phyloP scores from a whole-genome alignment of 2,113 vertebrate species.

The Cisticola juncidis region DNA sequence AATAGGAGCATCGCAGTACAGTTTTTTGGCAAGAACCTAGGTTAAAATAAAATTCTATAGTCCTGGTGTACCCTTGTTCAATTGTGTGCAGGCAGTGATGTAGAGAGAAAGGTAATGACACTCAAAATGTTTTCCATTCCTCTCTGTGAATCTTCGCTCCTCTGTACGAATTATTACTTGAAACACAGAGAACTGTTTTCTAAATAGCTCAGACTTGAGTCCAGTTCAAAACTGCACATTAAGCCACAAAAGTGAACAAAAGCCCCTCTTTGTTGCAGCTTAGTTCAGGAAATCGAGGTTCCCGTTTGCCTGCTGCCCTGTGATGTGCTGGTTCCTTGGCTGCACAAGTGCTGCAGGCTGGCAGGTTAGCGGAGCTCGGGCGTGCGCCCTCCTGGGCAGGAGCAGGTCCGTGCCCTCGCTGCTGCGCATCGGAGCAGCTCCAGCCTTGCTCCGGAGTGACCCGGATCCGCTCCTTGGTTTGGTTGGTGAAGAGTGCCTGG shows the following conservation, averaged over 20 bases:
- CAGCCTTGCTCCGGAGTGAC: background rate
- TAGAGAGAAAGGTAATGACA: background rate
- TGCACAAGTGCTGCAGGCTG: background rate
- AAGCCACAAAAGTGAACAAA: background rate
- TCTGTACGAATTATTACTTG: background rate
- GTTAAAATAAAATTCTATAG: background rate
- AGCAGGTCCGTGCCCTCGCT: background rate
- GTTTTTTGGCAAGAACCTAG: background rate
- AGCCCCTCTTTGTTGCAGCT: background rate
- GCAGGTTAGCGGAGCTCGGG: background rate
- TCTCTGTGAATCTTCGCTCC: background rate
- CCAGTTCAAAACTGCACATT: background rate
- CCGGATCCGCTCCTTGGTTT: rapidly evolving
- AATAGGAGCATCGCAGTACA: background rate
- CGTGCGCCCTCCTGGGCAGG: background rate
- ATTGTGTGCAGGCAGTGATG: background rate
- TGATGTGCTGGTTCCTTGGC: background rate
- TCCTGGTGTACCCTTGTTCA: background rate
- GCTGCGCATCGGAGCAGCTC: rapidly evolving
- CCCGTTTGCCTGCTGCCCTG: background rate
- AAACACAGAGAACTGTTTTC: background rate
- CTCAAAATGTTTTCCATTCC: background rate
- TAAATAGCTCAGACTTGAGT: background rate
- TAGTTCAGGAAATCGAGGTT: background rate
- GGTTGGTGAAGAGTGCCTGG: background rate